Evolutionary conservation across 1,140 invertebrate species (phyloP), one percentile per base, ranked within the genome.

Genomic region (Drosophila lacertosa): DNA sequence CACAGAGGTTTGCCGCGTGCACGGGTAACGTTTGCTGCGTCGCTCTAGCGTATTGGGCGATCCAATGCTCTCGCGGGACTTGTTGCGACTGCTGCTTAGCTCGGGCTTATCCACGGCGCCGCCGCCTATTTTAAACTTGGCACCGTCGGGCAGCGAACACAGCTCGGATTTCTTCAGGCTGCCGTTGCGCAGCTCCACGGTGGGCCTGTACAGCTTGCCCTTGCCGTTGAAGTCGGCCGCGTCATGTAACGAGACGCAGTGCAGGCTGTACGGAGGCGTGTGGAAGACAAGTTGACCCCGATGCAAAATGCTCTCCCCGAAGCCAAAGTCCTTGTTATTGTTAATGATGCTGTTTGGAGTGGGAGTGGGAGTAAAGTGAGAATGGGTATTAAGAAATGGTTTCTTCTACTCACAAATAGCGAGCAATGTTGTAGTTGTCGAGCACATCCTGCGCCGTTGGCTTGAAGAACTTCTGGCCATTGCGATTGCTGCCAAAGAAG

Each of bases 301-400:
- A 84, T 98, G 96, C 7, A 99, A 92, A 74, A 99, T 95, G 89
- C 98, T 99, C 90, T 99, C 97, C 2, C 97, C 98, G 91, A 97
- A 99, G 0, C 97, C 97, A 86, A 92, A 94, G 80, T 94, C 93
- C 33, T 93, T 93, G n/a, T 92, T 92, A 45, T 92, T 92, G 24
- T 89, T 90, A 7, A 91, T 81, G 16, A 91, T 91, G 62, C 90
- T 91, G 35, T 0, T 51, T 35, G 1, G 5, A 13, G n/a, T n/a
- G n/a, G n/a, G n/a, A n/a, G n/a, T n/a, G n/a, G 11, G 16, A 40
- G 1, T 0, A n/a, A 7, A 32, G 0, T 16, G 2, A 26, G 1
- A 9, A 7, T 9, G 11, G 2, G 1, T 15, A 13, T 26, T 20
- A 13, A 10, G 3, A 57, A 1, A 13, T 0, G 11, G 37, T 26